Conservation (phyloP, 2,113 vertebrate genomes). For the Balaeniceps rex region DNA sequence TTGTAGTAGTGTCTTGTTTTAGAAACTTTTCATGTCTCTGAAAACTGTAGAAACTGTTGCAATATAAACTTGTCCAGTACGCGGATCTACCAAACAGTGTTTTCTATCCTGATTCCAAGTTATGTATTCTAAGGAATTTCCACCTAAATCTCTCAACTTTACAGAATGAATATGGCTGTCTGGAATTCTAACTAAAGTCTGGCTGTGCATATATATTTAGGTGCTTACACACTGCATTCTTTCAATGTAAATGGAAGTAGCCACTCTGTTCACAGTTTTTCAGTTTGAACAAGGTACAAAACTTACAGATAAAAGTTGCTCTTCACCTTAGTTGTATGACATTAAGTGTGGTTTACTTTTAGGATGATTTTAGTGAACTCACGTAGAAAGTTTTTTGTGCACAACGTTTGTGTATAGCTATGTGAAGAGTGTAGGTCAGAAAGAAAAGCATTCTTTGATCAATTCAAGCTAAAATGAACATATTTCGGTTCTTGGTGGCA, state of each 20-base stretch:
- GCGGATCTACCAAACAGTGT: neutral
- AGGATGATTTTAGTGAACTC: neutral
- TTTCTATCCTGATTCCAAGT: neutral
- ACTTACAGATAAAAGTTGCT: neutral
- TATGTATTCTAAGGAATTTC: neutral
- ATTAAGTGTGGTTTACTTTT: neutral
- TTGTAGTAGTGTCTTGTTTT: neutral
- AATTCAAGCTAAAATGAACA: neutral
- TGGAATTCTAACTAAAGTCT: neutral
- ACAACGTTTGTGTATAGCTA: neutral
- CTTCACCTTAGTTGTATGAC: neutral
- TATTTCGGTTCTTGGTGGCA: neutral
- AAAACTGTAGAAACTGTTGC: neutral
- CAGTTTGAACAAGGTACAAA: neutral
- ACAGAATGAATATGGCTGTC: neutral
- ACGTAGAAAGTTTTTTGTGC: neutral
- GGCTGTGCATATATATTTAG: neutral
- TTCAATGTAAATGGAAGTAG: neutral
- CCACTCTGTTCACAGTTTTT: neutral
- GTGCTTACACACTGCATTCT: neutral
- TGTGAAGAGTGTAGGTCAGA: neutral
- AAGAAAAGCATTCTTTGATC: neutral
- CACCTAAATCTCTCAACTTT: neutral
- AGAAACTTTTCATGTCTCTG: neutral
- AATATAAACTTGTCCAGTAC: neutral